phyloP scores from a whole-genome alignment of 2,113 vertebrate genomes.

The Sander lucioperca region DNA sequence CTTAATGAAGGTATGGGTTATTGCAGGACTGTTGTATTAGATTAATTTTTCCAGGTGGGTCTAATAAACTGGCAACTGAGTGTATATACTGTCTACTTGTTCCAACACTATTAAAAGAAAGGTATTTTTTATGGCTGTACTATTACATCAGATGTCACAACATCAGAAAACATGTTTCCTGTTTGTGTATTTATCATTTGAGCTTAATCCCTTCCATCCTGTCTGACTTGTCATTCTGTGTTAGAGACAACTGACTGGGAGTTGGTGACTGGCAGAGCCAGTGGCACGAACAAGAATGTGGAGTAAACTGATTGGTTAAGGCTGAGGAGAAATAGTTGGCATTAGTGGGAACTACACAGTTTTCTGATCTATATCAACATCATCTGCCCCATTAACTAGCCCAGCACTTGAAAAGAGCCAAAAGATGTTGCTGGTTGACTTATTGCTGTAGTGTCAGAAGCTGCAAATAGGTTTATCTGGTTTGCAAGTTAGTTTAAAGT shows the following conservation, averaged over 20 bases:
- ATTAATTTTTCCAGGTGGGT: not conserved
- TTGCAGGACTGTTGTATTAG: not conserved
- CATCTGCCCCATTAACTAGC: not conserved
- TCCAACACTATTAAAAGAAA: not conserved
- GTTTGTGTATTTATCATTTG: not conserved
- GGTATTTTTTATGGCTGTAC: not conserved
- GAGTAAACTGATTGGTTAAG: not conserved
- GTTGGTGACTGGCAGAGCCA: slow-evolving; percentile 14
- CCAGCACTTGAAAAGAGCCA: not conserved
- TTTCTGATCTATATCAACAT: not conserved
- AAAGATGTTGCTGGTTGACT: not conserved
- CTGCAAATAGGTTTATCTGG: not conserved
- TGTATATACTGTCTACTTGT: not conserved
- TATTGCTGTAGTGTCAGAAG: not conserved
- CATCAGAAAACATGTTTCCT: not conserved
- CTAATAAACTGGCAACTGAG: not conserved
- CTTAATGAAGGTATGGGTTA: not conserved
- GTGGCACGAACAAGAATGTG: not conserved
- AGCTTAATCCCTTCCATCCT: slow-evolving; percentile 2
- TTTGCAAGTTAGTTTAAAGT: not conserved
- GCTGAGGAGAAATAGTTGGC: not conserved
- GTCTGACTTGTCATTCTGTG: slow-evolving; percentile 1
- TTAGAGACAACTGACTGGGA: slow-evolving; percentile 29
- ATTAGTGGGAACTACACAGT: not conserved
- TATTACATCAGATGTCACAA: not conserved